Base-by-base conservation (phyloP, 2,113 vertebrate species). In the Scomber japonicus region DNA sequence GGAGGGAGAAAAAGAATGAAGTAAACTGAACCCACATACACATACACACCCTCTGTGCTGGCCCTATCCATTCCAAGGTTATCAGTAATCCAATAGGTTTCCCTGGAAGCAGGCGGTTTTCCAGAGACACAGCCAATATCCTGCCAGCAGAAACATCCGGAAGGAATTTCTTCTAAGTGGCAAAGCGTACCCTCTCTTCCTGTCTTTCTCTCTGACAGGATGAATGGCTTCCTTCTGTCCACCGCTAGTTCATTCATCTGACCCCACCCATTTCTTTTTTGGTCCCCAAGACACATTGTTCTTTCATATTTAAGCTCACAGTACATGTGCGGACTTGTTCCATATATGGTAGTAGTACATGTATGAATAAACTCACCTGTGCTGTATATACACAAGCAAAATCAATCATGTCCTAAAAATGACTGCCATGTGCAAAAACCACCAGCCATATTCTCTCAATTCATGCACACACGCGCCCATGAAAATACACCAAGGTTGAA, bases 11-110 rank as follows among this genome's bases (percentile, higher is more conserved):
- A 44, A 66, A 56, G 11, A 45, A 40, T 3, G 2, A 7, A 40
- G 44, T 3, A 30, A 67, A 80, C 11, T 30, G 2, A 54, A 63
- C 63, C 35, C 24, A 35, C 44, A 67, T 13, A 57, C 64, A 76
- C 46, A 65, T 6, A 70, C 71, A 81, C 78, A 63, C 78, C 66
- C 80, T 62, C 35, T 64, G 65, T 67, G 69, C 53, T 81, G 83
- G 71, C 70, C 44, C 51, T 83, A 78, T 86, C 89, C 81, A 80
- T 88, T 85, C 81, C 91, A 92, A 93, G 91, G 91, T 94, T 94
- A 93, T 92, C 90, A 87, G 91, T 91, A 91, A 94, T 91, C 88
- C 79, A 89, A 94, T 91, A 91, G 80, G 77, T 84, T 90, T 82
- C 70, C 67, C 82, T 87, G 75, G 73, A 91, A 89, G 81, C 64